Evolutionary conservation across 92 coral and sea anemone species (phyloP).

Genomic region (Metridium senile): DNA sequence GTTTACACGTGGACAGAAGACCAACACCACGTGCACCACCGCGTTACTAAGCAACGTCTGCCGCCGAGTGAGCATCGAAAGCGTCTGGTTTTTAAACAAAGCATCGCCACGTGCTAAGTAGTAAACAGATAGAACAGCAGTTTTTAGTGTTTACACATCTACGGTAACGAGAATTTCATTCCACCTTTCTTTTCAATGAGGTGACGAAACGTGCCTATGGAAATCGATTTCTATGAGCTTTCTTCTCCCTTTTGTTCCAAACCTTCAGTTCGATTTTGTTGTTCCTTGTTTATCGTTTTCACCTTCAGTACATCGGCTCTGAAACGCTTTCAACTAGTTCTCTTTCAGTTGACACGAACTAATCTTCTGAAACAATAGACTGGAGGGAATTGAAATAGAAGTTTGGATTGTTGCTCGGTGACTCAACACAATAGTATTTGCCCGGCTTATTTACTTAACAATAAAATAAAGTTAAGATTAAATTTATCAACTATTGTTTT

Average conservation of each 20-base stretch:
- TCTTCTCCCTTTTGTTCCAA: no score
- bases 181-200: not conserved
- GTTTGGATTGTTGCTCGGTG: not conserved
- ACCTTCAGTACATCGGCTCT: no score
- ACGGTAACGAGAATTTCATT: constrained; percentile 8
- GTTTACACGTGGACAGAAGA: constrained; percentile 7
- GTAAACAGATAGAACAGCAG: not conserved
- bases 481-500: no score
- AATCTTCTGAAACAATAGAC: not conserved
- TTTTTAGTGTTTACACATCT: not conserved
- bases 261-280: no score
- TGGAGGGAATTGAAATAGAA: not conserved
- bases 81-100: not conserved
- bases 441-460: not conserved
- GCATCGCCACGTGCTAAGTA: not conserved
- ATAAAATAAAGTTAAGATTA: no score
- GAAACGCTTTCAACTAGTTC: not conserved
- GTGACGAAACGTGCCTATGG: not conserved
- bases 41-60: constrained; percentile 11
- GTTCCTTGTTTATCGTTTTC: no score
- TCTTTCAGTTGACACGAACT: not conserved
- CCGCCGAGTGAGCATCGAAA: constrained; percentile 17
- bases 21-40: constrained; percentile 16
- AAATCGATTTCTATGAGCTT: no score
- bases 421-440: not conserved